Evolutionary conservation across 2,797 vertebrate genomes (phyloP).

Genomic region (Microctenopoma stevenorrisi): DNA sequence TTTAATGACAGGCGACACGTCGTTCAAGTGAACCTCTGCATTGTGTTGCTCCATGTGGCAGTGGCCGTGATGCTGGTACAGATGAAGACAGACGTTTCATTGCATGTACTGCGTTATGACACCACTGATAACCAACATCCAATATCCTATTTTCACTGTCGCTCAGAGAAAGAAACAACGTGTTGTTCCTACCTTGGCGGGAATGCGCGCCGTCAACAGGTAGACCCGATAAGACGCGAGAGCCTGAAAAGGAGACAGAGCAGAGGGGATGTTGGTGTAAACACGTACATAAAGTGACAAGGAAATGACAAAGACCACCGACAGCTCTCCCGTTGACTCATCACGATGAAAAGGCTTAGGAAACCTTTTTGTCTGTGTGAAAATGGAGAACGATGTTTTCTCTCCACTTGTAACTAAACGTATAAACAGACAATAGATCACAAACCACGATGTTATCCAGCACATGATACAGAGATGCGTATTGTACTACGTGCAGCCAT

Average conservation of each 20-base stretch:
- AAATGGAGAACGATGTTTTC: neutral
- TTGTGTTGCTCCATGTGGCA: conserved; percentile 38
- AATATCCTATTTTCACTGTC: too few relatives aligned
- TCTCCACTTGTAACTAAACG: conserved; percentile 18
- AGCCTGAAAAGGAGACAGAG: conserved; percentile 79
- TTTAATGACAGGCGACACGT: neutral
- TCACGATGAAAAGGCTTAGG: conserved; percentile 42
- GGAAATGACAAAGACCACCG: conserved; percentile 59
- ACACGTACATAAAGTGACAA: conserved; percentile 44
- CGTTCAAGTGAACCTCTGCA: conserved; percentile 47
- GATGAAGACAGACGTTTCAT: conserved; percentile 49
- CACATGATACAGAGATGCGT: conserved; percentile 1
- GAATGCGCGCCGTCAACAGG: conserved; percentile 91
- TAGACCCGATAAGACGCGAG: conserved; percentile 91
- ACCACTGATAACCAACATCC: neutral
- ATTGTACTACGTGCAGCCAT: neutral
- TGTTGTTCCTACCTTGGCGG: conserved; percentile 88
- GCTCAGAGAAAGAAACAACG: too few relatives aligned
- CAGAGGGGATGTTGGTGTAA: conserved; percentile 55
- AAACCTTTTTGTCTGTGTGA: too few relatives aligned
- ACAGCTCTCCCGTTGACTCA: conserved; percentile 53
- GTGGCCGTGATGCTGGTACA: conserved; percentile 38
- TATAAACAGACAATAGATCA: neutral
- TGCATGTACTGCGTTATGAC: conserved; percentile 39
- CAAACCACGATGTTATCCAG: neutral